Evolutionary conservation across 1,140 invertebrate species (phyloP), one percentile per base, ranked within the genome.

Genomic region (Steinernema feltiae): DNA sequence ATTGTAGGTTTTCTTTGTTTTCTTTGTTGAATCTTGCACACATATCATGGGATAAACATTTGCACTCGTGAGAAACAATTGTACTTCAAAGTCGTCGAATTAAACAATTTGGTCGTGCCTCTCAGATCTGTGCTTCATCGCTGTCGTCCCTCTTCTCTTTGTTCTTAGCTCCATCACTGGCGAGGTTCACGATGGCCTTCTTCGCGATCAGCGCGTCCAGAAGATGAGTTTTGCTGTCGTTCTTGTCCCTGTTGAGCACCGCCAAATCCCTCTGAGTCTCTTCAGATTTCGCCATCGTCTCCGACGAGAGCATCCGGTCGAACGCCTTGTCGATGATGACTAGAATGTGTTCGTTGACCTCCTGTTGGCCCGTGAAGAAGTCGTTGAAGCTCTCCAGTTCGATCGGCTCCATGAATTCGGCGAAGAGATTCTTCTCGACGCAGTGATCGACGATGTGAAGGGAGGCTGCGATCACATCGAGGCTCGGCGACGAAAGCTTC

Each of bases 381-480:
- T 63, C 53, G 53, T 63, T 63, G 53, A 63, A 63, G 53, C 3
- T 3, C 3, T 63, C 12, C 24, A 63, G 24, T 21, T 63, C 53
- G 12, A 3, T 27, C 15, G 15, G 7, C 3, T 63, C 53, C 53
- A 63, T n/a, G 53, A 63, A 63, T 21, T 63, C 53, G 12, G 15
- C 7, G 53, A 63, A 63, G 53, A 63, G 53, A 21, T 63, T 63
- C 53, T 63, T 63, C 24, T 63, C 53, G 53, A 63, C 53, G 53
- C 12, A 17, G 53, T 63, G 24, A 21, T 63, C 53, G 15, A 63
- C 24, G 24, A 63, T 63, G 24, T 27, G 53, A 7, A 63, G 15
- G 7, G 53, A 63, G 15, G 53, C 53, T 7, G 15, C 24, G 53
- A 63, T 63, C 12, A 27, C 3, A 12, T 63, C 53, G 53, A 63